These are phyloP conservation scores for Hyposoter dolosus DNA, from an alignment of 2,888 invertebrate genomes.

Conservation along the genomic window DNA sequence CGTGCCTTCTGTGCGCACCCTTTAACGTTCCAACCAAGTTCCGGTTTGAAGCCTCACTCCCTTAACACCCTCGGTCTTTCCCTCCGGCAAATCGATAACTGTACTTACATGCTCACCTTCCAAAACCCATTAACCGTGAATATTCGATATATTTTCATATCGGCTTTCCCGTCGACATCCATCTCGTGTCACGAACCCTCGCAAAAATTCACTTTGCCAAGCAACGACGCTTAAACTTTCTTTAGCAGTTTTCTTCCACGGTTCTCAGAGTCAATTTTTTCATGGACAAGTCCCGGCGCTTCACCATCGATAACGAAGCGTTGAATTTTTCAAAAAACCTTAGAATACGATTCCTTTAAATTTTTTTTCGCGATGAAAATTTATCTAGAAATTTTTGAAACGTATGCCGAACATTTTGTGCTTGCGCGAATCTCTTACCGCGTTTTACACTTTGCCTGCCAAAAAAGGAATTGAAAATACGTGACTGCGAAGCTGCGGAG, in stretches of 20 bases:
- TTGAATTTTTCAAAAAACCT: background rate
- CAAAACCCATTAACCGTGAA: constrained; percentile 60
- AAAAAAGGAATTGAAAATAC: constrained; percentile 69
- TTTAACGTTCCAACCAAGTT: constrained; percentile 12
- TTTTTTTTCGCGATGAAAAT: background rate
- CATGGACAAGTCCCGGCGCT: background rate
- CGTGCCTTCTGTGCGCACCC: background rate
- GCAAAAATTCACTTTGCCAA: constrained; percentile 41
- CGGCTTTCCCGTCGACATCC: background rate
- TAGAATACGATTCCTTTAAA: background rate
- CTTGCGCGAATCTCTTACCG: background rate
- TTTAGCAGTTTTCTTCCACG: background rate
- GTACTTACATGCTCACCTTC: constrained; percentile 43
- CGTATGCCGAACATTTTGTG: background rate
- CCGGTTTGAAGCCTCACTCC: constrained; percentile 20
- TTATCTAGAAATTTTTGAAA: background rate
- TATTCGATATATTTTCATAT: constrained; percentile 53
- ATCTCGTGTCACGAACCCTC: constrained; percentile 8
- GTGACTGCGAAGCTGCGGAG: constrained; percentile 79
- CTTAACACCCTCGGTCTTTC: background rate
- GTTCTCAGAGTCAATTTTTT: background rate
- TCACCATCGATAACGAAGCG: background rate
- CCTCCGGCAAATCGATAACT: constrained; percentile 56
- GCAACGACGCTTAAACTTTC: background rate
- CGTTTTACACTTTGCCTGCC: constrained; percentile 18